Evolutionary conservation across 2,113 vertebrate genomes (phyloP), one percentile per base, ranked within the genome.

Genomic region (Pan troglodytes): DNA sequence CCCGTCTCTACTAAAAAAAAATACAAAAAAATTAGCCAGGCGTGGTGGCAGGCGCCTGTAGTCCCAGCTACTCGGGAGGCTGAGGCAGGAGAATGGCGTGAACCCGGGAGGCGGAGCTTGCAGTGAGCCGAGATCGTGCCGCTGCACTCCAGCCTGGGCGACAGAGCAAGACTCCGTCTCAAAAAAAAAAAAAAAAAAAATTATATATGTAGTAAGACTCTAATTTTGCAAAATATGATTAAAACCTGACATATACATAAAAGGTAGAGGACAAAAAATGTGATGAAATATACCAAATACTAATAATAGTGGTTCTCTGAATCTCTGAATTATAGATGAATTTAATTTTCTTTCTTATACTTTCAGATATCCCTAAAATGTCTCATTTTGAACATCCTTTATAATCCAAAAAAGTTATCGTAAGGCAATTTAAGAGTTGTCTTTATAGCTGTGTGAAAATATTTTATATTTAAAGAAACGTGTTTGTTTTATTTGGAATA

Each of bases 311-410:
- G 11, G 16, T 87, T 84, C 23, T 75, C 90, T 59, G 35, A 27
- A 35, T 82, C 79, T 64, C 84, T 73, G 73, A 89, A 85, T 93
- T 64, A 83, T 3, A 84, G 32, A 72, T 84, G 12, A 59, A 61
- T 79, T 83, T 93, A 64, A 76, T 82, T 93, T 94, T 83, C 64
- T 94, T 94, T 85, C 20, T 90, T 32, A 30, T 43, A 17, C 55
- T 94, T 94, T 75, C 50, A 68, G n/a, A 27, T 88, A 75, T 85
- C 94, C 90, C 32, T 80, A 93, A 93, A 90, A 75, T n/a, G 89
- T 95, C 57, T 52, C 45, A 61, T 55, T 93, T 70, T 88, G 22
- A 88, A 87, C n/a, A 87, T n/a, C 17, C 93, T 91, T 68, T 72
- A 52, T 27, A 81, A 64, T 16, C 67, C 89, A 20, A 52, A 84